A percentile compares a stretch with the other conserved stretches of the same genome.
phyloP scores from a whole-genome alignment of 2,888 invertebrate species.

The Craniophora ligustri region DNA sequence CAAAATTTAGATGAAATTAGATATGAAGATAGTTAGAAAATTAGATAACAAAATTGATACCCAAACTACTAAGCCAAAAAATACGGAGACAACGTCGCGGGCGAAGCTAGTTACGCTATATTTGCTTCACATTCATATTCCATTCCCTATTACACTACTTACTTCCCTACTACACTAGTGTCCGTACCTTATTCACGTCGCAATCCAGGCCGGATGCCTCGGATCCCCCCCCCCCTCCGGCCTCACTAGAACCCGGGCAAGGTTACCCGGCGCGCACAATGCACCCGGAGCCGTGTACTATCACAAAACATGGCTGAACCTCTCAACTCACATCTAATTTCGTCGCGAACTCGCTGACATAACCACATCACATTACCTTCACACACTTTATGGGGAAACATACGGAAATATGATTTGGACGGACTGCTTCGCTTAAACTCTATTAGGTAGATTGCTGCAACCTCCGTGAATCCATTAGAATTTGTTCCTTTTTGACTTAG shows the following conservation, averaged over 20 bases:
- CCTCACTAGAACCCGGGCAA: conserved; percentile 30
- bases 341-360: conserved; percentile 52
- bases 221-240: conserved; percentile 26
- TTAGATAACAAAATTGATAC: too few species aligned
- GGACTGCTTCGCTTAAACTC: not conserved
- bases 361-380: conserved; percentile 56
- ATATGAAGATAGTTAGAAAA: too few species aligned
- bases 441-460: not conserved
- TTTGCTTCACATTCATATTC: not conserved
- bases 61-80: too few species aligned
- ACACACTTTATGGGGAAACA: conserved; percentile 14
- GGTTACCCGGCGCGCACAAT: conserved; percentile 42
- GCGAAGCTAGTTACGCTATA: too few species aligned
- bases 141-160: conserved; percentile 1
- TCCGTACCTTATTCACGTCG: conserved; percentile 14
- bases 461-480: conserved; percentile 11
- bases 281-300: conserved; percentile 29
- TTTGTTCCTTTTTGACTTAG: too few species aligned
- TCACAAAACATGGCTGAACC: conserved; percentile 43
- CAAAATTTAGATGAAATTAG: too few species aligned
- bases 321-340: conserved; percentile 56
- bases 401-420: conserved; percentile 12
- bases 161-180: conserved; percentile 14
- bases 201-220: conserved; percentile 1
- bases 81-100: too few species aligned